Evolutionary conservation across 2,888 invertebrate genomes (phyloP).

Genomic region (Mimas tiliae): DNA sequence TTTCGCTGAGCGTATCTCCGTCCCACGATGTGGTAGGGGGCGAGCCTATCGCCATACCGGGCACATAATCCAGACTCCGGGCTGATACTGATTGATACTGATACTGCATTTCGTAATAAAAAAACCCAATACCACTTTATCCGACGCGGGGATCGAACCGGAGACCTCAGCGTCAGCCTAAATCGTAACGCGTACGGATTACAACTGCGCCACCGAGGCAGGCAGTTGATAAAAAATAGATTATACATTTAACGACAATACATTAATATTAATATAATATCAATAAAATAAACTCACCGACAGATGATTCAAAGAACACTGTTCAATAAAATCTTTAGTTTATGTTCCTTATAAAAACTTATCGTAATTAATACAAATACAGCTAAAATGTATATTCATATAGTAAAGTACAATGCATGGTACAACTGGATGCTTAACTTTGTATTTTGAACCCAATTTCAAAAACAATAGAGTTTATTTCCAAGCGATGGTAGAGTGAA

Average conservation of each 20-base stretch:
- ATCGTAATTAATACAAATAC: constrained; percentile 56
- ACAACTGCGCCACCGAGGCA: background rate
- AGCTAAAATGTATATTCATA: constrained; percentile 53
- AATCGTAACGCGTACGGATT: too few species aligned
- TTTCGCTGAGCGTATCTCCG: too few species aligned
- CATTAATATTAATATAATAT: constrained; percentile 24
- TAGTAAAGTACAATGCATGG: constrained; percentile 34
- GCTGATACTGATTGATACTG: too few species aligned
- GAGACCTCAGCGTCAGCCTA: too few species aligned
- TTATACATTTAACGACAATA: too few species aligned
- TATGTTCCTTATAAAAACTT: constrained; percentile 48
- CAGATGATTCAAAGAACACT: constrained; percentile 24
- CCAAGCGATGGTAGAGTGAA: too few species aligned
- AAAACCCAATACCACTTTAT: too few species aligned
- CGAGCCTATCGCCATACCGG: too few species aligned
- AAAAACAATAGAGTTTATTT: background rate
- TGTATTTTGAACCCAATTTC: background rate
- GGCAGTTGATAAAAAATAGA: background rate
- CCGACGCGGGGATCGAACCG: too few species aligned
- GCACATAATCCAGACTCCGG: too few species aligned
- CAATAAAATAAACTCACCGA: constrained; percentile 7
- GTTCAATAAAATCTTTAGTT: constrained; percentile 28
- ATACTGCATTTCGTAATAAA: too few species aligned
- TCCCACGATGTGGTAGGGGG: too few species aligned
- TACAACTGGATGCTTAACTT: background rate